Percentiles rank a stretch among this genome's conserved stretches.
These are phyloP conservation scores for Eupsittula cactorum DNA, from an alignment of 2,113 vertebrate species.

Conservation along the genomic window DNA sequence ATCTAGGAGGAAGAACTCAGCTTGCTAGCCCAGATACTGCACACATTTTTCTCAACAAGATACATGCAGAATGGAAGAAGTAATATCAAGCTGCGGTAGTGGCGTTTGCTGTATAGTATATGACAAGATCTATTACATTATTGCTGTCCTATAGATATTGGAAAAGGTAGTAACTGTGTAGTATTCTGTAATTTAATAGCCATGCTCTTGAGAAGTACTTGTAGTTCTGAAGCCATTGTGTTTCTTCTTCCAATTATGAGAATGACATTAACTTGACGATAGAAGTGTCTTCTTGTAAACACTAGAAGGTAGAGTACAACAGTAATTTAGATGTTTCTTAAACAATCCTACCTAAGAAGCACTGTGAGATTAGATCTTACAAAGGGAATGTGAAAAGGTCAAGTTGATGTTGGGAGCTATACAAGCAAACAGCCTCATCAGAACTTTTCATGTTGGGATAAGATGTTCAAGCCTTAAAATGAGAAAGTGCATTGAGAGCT, in stretches of 20 bases:
- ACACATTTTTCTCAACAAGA: neutral
- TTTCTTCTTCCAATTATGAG: slow-evolving; percentile 55
- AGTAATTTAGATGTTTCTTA: slow-evolving; percentile 69
- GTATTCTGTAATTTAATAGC: slow-evolving; percentile 36
- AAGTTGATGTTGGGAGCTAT: slow-evolving; percentile 61
- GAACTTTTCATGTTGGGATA: slow-evolving; percentile 24
- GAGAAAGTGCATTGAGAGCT: neutral
- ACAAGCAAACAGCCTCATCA: slow-evolving; percentile 23
- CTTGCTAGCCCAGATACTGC: neutral
- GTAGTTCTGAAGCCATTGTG: slow-evolving; percentile 48
- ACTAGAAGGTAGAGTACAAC: slow-evolving; percentile 57
- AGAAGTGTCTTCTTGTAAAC: slow-evolving; percentile 62
- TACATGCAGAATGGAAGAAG: neutral
- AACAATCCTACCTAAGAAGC: slow-evolving; percentile 55
- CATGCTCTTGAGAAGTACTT: slow-evolving; percentile 44
- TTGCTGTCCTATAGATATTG: neutral
- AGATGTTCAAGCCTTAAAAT: slow-evolving; percentile 11
- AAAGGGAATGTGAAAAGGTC: slow-evolving; percentile 60
- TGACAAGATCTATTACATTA: neutral
- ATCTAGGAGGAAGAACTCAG: neutral
- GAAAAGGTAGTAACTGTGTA: neutral
- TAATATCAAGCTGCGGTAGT: neutral
- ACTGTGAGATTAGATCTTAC: slow-evolving; percentile 22
- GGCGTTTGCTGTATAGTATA: neutral
- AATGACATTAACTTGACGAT: slow-evolving; percentile 39